Conservation (phyloP, 2,113 vertebrate species). For the Eclectus roratus region DNA sequence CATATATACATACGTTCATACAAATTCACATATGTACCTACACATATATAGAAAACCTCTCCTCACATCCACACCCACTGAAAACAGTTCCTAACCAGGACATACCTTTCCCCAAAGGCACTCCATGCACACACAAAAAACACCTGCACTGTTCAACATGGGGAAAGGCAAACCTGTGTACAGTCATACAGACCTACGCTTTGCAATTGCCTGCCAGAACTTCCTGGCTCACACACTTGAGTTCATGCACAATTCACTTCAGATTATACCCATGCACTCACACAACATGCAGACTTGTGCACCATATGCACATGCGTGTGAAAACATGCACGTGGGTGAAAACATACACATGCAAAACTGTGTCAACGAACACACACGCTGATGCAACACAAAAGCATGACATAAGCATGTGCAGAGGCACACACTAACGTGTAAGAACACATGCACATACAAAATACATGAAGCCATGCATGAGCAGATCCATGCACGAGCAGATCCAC, state of each 20-base stretch:
- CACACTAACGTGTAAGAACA: neutral
- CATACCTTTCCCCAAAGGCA: neutral
- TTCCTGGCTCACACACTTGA: neutral
- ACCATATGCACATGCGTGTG: no score
- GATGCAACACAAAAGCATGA: neutral
- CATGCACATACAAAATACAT: neutral
- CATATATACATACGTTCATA: neutral
- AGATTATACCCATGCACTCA: neutral
- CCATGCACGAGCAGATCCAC: neutral
- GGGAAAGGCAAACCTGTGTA: neutral
- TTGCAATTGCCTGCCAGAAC: neutral
- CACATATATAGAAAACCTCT: rapidly evolving
- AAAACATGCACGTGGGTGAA: neutral
- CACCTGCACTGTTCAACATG: rapidly evolving
- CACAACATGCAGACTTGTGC: rapidly evolving
- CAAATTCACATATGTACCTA: neutral
- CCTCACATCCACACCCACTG: no score
- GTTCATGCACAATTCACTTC: neutral
- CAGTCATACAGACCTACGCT: neutral
- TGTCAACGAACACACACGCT: neutral
- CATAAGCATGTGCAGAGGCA: neutral
- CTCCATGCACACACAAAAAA: neutral
- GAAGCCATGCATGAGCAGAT: rapidly evolving
- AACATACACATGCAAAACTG: neutral
- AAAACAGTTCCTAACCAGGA: neutral